Evolutionary conservation across 2,888 invertebrate species (phyloP).

Genomic region (Dolomedes plantarius): DNA sequence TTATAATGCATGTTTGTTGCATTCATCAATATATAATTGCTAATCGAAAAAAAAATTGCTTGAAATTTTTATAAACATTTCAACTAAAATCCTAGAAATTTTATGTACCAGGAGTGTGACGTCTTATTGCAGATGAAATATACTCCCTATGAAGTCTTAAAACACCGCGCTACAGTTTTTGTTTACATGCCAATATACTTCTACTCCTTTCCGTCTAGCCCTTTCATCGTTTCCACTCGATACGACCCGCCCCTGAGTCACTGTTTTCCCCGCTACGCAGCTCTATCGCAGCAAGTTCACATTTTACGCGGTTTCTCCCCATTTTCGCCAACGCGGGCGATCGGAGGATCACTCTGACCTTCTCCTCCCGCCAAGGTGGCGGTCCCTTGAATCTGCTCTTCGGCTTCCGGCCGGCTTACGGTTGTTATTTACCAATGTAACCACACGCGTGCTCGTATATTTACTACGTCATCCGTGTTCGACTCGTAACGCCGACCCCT

Average conservation of each 20-base stretch:
- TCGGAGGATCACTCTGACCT: neutral
- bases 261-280: neutral
- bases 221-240: neutral
- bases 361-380: constrained; percentile 41
- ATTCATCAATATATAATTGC: too few relatives aligned
- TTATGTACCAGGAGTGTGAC: too few relatives aligned
- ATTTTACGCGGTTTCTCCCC: neutral
- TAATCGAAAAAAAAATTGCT: too few relatives aligned
- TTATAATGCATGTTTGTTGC: too few relatives aligned
- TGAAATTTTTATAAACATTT: too few relatives aligned
- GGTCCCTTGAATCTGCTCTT: constrained; percentile 66
- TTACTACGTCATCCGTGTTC: constrained; percentile 43
- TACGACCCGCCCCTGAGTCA: neutral
- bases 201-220: too few relatives aligned
- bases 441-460: constrained; percentile 32
- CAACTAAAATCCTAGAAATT: too few relatives aligned
- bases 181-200: neutral
- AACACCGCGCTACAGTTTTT: too few relatives aligned
- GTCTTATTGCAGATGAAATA: too few relatives aligned
- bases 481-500: neutral
- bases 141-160: too few relatives aligned
- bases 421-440: constrained; percentile 54
- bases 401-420: constrained; percentile 61
- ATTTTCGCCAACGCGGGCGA: constrained; percentile 30
- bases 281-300: neutral